phyloP scores from a whole-genome alignment of 2,113 vertebrate genomes.

The Ia io region DNA sequence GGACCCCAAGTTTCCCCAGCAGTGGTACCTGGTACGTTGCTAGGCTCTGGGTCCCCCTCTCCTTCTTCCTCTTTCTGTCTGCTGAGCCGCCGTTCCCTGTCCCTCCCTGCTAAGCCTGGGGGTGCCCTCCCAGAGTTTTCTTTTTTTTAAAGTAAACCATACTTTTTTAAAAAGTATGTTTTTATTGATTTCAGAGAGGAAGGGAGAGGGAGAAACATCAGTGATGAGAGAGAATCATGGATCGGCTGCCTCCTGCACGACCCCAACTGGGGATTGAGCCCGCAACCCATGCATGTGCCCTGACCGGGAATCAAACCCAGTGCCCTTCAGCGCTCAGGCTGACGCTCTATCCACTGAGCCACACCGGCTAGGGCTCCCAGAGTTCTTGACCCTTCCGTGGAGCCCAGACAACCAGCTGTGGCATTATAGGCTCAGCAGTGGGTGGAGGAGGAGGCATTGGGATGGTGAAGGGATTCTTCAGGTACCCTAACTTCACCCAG shows the following conservation, averaged over 20 bases:
- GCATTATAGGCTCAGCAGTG: background rate
- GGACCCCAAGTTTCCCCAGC: constrained; percentile 94
- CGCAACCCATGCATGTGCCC: no score
- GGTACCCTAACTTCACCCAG: no score
- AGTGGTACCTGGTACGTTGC: constrained; percentile 96
- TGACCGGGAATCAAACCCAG: no score
- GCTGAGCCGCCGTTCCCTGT: background rate
- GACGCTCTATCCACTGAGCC: no score
- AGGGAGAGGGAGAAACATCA: no score
- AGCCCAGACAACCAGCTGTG: background rate
- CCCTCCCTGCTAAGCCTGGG: background rate
- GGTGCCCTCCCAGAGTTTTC: background rate
- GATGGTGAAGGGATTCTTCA: background rate
- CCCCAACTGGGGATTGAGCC: no score
- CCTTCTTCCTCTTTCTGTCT: background rate
- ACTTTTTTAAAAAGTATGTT: no score
- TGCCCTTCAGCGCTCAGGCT: no score
- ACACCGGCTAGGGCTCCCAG: background rate
- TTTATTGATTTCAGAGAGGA: no score
- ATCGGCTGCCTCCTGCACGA: no score
- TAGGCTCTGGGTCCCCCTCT: background rate
- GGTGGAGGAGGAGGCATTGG: background rate
- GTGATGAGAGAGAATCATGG: no score
- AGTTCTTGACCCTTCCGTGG: rapidly evolving
- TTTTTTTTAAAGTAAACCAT: no score